Evolutionary conservation across 2,888 invertebrate genomes (phyloP).

Genomic region (Cheilosia pagana): DNA sequence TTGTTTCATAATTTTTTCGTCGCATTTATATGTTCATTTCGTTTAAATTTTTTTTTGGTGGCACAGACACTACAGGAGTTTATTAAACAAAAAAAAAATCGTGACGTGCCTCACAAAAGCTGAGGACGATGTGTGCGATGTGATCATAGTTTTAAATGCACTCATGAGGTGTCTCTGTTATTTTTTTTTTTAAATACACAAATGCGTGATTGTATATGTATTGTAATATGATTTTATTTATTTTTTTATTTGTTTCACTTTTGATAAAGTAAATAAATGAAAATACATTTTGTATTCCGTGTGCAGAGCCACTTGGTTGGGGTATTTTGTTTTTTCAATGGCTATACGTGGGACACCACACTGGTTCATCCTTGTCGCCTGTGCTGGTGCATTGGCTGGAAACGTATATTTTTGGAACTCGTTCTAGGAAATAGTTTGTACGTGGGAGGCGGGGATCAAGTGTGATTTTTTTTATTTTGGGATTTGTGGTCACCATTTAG

Average conservation of each 20-base stretch:
- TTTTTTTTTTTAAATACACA: conserved; percentile 44
- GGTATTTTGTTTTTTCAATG: conserved; percentile 28
- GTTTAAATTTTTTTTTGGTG: conserved; percentile 35
- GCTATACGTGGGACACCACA: conserved; percentile 25
- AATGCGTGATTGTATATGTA: background rate
- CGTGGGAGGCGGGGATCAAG: conserved; percentile 58
- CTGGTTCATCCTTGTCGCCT: conserved; percentile 40
- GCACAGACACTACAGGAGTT: conserved; percentile 29
- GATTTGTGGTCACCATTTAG: conserved; percentile 22
- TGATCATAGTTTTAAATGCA: conserved; percentile 75
- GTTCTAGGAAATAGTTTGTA: conserved; percentile 59
- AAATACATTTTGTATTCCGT: conserved; percentile 65
- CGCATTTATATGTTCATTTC: conserved; percentile 46
- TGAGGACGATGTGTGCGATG: conserved; percentile 70
- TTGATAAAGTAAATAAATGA: conserved; percentile 50
- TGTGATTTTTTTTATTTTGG: background rate
- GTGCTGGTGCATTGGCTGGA: conserved; percentile 22
- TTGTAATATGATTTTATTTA: conserved; percentile 24
- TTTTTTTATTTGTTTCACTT: conserved; percentile 39
- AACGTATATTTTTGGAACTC: conserved; percentile 63
- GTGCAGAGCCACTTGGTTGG: conserved; percentile 46
- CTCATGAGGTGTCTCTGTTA: conserved; percentile 71
- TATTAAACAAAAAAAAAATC: conserved; percentile 48
- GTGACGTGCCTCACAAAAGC: conserved; percentile 73
- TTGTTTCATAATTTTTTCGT: conserved; percentile 72